Evolutionary conservation across 2,113 vertebrate species (phyloP).

Genomic region (Isichthys henryi): DNA sequence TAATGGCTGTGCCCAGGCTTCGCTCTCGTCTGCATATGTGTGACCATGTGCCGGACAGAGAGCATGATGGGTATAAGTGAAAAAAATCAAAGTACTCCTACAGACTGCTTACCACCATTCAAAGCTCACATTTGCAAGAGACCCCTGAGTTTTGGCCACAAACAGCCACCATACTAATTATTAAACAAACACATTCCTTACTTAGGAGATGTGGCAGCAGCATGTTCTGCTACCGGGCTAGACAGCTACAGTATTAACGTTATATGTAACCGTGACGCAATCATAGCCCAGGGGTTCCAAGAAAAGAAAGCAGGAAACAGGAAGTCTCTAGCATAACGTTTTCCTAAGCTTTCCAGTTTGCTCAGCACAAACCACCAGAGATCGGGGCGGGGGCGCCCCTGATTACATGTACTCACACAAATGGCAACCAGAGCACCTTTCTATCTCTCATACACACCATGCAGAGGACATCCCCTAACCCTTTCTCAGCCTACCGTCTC

Average conservation of each 20-base stretch:
- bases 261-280: too few relatives aligned
- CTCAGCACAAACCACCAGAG: not conserved
- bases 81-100: not conserved
- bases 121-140: not conserved
- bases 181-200: not conserved
- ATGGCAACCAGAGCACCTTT: not conserved
- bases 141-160: not conserved
- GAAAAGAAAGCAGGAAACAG: not conserved
- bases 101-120: not conserved
- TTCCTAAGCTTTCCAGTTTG: too few relatives aligned
- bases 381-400: not conserved
- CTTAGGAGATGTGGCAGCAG: not conserved
- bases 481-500: slow-evolving; percentile 39
- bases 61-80: not conserved
- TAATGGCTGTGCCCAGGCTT: not conserved
- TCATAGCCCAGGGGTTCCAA: not conserved
- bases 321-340: not conserved
- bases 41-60: not conserved
- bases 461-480: slow-evolving; percentile 29
- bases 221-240: not conserved
- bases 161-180: not conserved
- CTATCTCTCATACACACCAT: not conserved
- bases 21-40: not conserved
- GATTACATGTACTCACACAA: not conserved
- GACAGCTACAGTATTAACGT: too few relatives aligned